Base-by-base conservation (phyloP, 37 sponge, comb jelly and placozoan species). In the Agelas oroides region DNA sequence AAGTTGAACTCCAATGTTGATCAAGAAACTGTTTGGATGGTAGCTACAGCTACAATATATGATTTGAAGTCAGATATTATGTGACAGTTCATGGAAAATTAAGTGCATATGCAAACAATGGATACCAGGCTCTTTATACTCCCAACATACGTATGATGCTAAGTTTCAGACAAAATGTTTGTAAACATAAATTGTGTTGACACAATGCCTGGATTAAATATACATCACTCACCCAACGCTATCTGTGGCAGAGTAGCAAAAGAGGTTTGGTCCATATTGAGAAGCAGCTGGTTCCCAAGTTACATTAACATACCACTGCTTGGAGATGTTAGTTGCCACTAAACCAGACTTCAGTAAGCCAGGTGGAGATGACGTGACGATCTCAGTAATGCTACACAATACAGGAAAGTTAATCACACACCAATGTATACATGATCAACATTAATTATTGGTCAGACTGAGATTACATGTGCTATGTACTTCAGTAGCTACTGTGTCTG, bases 221-320 rank as follows among this genome's bases (percentile, higher is more conserved):
- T 24, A 5, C 19, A 34, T 1, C 35, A 46, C 71, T 55, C 41
- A 84, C 85, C 75, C 54, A 1, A 25, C 46, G 24, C 36, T 84
- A 35, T 75, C 75, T 36, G 11, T 33, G n/a, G 85, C 85, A 65
- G 68, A 65, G 40, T 41, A 84, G 58, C 85, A 84, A 59, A 84
- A 65, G 19, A 84, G 74, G 21, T 75, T 53, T 0, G 59, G 57
- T 18, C 86, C 86, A 86, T 31, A 34, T 40, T 75, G 85, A 16
- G 68, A 64, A 14, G 67, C 5, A 32, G 53, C 19, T 20, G 86
- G 86, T 6, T 27, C 77, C 79, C 78, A 86, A 23, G 78, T 86
- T 23, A 78, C 28, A 70, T 69, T 70, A n/a, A 78, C 39, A 53
- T 84, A 84, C 38, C 32, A 76, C 28, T 73, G 33, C 17, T 34